phyloP scores from a whole-genome alignment of 2,888 invertebrate genomes.

The Gisinianus flammeolus region DNA sequence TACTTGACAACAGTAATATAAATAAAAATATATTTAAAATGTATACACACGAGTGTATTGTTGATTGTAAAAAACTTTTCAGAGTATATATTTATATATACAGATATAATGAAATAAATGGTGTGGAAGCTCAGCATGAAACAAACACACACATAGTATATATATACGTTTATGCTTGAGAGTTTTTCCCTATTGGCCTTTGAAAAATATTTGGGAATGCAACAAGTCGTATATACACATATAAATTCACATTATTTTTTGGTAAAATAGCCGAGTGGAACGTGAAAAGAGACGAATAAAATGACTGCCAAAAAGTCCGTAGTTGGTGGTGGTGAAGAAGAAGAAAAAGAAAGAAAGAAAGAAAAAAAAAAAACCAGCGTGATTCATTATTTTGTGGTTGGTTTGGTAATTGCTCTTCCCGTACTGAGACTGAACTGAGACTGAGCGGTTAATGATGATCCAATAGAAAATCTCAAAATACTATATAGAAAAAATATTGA shows the following conservation, averaged over 20 bases:
- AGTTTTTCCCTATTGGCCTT: neutral
- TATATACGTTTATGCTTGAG: conserved; percentile 15
- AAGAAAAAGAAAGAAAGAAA: neutral
- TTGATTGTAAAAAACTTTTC: neutral
- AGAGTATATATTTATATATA: neutral
- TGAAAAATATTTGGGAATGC: neutral
- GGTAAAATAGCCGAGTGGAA: conserved; percentile 27
- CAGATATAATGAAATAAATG: conserved; percentile 33
- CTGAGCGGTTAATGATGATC: conserved; percentile 37
- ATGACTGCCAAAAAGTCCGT: neutral
- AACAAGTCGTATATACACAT: neutral
- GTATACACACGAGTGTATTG: neutral
- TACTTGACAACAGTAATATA: neutral
- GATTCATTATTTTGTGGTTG: conserved; percentile 35
- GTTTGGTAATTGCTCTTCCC: conserved; percentile 30
- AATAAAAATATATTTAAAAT: neutral
- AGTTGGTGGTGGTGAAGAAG: neutral
- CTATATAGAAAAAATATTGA: neutral
- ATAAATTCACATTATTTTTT: conserved; percentile 9
- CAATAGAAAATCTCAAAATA: conserved; percentile 28
- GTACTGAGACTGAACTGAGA: too few species aligned
- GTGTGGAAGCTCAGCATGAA: conserved; percentile 35
- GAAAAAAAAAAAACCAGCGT: conserved; percentile 6
- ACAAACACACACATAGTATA: conserved; percentile 1
- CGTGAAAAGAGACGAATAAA: neutral